Conservation (phyloP, 2,797 vertebrate genomes). For the Hirundo rustica region DNA sequence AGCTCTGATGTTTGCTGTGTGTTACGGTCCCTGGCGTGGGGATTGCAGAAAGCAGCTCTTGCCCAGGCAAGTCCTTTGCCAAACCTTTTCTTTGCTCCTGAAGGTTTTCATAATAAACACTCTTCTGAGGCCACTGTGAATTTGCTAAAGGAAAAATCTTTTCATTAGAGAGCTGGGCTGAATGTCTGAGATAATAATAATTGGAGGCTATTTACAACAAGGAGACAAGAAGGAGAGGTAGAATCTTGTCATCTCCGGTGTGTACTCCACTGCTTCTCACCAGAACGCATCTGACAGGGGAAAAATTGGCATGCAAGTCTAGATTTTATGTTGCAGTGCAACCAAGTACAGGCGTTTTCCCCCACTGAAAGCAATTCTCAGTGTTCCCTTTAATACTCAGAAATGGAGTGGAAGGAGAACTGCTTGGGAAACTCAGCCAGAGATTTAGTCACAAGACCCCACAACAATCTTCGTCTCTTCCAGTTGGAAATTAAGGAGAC, state of each 20-base stretch:
- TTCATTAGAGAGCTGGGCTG: constrained; percentile 16
- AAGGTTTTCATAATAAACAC: not conserved
- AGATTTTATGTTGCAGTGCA: not conserved
- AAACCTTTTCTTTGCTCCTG: not conserved
- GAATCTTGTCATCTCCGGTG: not conserved
- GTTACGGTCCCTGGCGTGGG: not conserved
- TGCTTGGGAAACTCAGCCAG: not conserved
- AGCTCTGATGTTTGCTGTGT: not conserved
- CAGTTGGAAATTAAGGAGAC: not conserved
- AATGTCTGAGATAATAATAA: constrained; percentile 35
- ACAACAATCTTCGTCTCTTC: not conserved
- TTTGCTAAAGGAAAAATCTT: constrained; percentile 37
- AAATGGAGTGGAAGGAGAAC: not conserved
- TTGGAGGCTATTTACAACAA: constrained; percentile 15
- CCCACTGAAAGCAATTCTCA: not conserved
- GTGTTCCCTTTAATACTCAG: not conserved
- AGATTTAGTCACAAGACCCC: not conserved
- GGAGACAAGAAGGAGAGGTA: not conserved
- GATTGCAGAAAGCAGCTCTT: not conserved
- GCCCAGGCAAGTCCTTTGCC: not conserved
- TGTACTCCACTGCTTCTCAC: not conserved
- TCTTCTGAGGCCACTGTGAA: not conserved
- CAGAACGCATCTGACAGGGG: not conserved
- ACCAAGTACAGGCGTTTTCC: not conserved
- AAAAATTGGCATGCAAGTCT: not conserved